phyloP scores from a whole-genome alignment of 2,113 vertebrate species.

The Lanius ludovicianus region DNA sequence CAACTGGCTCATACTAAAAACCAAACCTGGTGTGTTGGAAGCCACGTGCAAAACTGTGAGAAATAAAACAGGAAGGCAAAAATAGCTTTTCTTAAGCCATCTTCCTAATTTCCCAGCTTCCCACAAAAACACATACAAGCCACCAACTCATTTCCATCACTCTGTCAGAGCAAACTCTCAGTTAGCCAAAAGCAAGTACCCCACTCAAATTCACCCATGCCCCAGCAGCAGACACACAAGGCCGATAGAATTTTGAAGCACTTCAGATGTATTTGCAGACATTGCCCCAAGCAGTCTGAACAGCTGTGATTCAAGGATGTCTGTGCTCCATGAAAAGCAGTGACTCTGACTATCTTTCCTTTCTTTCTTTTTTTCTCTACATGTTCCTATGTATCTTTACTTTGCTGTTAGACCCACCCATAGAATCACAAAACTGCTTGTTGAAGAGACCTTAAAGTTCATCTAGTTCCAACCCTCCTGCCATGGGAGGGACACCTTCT shows the following conservation, averaged over 20 bases:
- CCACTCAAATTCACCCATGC: background rate
- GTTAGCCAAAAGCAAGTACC: background rate
- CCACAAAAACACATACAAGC: background rate
- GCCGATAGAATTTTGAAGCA: background rate
- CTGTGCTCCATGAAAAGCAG: background rate
- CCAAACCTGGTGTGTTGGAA: background rate
- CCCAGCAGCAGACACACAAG: background rate
- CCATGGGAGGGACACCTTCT: background rate
- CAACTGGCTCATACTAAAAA: background rate
- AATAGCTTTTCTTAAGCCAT: background rate
- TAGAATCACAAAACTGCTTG: background rate
- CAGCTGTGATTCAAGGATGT: background rate
- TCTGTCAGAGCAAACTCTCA: background rate
- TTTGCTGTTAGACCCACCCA: background rate
- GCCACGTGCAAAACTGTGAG: background rate
- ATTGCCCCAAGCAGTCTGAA: background rate
- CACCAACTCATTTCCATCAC: background rate
- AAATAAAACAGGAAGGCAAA: background rate
- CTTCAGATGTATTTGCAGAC: background rate
- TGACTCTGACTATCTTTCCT: background rate
- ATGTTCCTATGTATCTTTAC: rapidly evolving
- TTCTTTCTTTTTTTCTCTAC: background rate
- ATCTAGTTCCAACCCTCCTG: background rate
- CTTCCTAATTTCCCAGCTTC: background rate
- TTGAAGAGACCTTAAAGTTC: background rate